These are phyloP conservation scores for Paralichthys olivaceus DNA, from an alignment of 2,113 vertebrate genomes.

Conservation along the genomic window DNA sequence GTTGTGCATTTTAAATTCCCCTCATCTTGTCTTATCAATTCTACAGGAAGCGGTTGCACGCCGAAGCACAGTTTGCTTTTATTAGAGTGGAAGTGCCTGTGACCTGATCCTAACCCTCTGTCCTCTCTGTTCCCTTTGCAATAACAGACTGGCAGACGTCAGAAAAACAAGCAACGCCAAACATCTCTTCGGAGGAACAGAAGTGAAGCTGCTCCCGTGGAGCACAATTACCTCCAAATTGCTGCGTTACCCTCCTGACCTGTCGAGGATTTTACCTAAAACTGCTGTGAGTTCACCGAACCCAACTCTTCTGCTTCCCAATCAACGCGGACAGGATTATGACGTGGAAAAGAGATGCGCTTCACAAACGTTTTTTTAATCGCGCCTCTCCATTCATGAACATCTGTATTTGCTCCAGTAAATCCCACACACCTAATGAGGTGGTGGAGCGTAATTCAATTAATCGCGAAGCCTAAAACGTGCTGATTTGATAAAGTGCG, in stretches of 20 bases:
- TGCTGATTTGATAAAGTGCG: constrained; percentile 35
- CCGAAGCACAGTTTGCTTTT: constrained; percentile 24
- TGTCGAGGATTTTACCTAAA: constrained; percentile 65
- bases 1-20: neutral
- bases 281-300: constrained; percentile 68
- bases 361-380: constrained; percentile 24
- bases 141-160: constrained; percentile 59
- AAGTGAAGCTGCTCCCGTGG: constrained; percentile 66
- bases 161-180: constrained; percentile 45
- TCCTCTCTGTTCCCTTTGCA: constrained; percentile 58
- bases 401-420: constrained; percentile 48
- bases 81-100: constrained; percentile 33
- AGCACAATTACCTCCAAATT: constrained; percentile 60
- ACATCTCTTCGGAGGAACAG: constrained; percentile 44
- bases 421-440: constrained; percentile 45
- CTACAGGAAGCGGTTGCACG: constrained; percentile 9
- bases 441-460: constrained; percentile 30
- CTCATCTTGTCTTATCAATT: constrained; percentile 18
- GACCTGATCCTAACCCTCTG: constrained; percentile 56
- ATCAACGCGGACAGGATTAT: constrained; percentile 29
- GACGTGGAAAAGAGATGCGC: constrained; percentile 12
- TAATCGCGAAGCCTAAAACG: constrained; percentile 26
- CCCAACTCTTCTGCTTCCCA: neutral
- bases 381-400: constrained; percentile 25
- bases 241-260: constrained; percentile 63